A percentile compares a stretch with the other conserved stretches of the same genome.
Conservation (phyloP, 2,888 invertebrate genomes). For the Selenia dentaria region DNA sequence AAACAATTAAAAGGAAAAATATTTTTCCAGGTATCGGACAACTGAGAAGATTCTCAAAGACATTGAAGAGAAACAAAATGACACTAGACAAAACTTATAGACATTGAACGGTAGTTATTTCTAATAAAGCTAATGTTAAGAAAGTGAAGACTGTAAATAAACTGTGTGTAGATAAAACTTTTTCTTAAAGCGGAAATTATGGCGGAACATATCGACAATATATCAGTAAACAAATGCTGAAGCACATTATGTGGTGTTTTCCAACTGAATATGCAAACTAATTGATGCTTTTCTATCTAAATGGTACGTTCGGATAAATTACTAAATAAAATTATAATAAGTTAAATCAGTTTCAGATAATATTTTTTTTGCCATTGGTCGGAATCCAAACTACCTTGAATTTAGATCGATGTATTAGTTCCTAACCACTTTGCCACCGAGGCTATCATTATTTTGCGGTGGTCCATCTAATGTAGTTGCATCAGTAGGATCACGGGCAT, state of each 20-base stretch:
- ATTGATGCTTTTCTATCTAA: too few species aligned
- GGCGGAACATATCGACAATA: slow-evolving; percentile 82
- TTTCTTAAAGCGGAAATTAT: slow-evolving; percentile 63
- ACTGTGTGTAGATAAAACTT: slow-evolving; percentile 52
- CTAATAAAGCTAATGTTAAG: slow-evolving; percentile 40
- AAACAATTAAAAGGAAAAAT: too few species aligned
- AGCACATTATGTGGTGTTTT: slow-evolving; percentile 15
- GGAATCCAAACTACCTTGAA: too few species aligned
- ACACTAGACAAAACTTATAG: slow-evolving; percentile 65
- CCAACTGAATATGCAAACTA: slow-evolving; percentile 21
- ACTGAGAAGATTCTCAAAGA: slow-evolving; percentile 57
- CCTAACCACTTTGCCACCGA: too few species aligned
- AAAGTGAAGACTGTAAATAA: slow-evolving; percentile 79
- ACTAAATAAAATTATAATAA: too few species aligned
- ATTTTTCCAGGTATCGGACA: slow-evolving; percentile 54
- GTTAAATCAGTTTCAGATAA: too few species aligned
- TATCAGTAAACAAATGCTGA: slow-evolving; percentile 36
- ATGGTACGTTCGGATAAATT: too few species aligned
- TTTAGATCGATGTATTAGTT: too few species aligned
- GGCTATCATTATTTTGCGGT: too few species aligned
- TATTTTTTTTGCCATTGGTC: too few species aligned
- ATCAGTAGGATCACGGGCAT: too few species aligned
- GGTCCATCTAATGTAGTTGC: too few species aligned
- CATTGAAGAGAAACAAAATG: slow-evolving; percentile 59
- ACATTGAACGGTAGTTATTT: slow-evolving; percentile 44